These are phyloP conservation scores for Diaperis boleti DNA, from an alignment of 2,888 invertebrate species.

Conservation along the genomic window DNA sequence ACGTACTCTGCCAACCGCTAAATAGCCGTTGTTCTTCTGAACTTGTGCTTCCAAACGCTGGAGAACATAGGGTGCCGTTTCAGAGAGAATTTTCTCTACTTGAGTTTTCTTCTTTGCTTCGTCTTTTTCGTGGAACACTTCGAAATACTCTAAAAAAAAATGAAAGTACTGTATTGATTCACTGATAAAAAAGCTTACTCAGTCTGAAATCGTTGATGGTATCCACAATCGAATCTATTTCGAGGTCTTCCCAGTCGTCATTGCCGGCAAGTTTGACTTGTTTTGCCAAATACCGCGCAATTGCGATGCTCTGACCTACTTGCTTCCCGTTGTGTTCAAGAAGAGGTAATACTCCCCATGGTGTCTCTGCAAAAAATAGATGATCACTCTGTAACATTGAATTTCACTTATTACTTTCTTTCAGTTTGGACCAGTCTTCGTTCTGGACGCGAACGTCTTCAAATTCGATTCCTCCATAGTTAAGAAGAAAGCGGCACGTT, in stretches of 20 bases:
- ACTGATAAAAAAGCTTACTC: not conserved
- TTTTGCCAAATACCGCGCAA: constrained; percentile 74
- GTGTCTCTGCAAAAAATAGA: constrained; percentile 63
- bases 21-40: constrained; percentile 71
- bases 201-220: constrained; percentile 68
- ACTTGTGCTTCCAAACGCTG: constrained; percentile 71
- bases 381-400: not conserved
- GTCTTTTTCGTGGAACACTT: constrained; percentile 47
- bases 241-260: constrained; percentile 71
- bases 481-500: constrained; percentile 74
- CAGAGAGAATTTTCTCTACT: too few species aligned
- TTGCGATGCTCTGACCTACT: constrained; percentile 72
- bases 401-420: constrained; percentile 5
- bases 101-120: constrained; percentile 63
- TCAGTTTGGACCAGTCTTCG: constrained; percentile 42
- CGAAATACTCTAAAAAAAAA: not conserved
- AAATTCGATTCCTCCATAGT: constrained; percentile 72
- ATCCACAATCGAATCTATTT: constrained; percentile 74
- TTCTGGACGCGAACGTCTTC: constrained; percentile 71
- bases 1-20: constrained; percentile 67
- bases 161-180: not conserved
- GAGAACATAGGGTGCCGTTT: too few species aligned
- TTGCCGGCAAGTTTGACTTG: constrained; percentile 71
- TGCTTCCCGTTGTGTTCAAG: constrained; percentile 75
- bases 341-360: constrained; percentile 75